These are phyloP conservation scores for Ceratosolen solmsi DNA, from an alignment of 1,140 invertebrate species.

Conservation along the genomic window DNA sequence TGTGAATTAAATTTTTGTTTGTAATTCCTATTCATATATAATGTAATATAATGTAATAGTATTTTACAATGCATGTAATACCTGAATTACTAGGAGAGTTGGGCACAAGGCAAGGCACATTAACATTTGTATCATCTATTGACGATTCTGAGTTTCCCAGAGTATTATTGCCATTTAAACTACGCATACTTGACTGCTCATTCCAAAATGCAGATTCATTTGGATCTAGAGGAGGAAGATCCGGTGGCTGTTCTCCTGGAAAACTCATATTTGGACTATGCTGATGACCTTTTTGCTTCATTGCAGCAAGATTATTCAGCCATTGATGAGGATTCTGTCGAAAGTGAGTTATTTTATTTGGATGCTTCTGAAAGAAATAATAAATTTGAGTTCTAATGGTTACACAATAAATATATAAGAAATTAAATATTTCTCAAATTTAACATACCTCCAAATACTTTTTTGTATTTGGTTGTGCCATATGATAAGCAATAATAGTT, in stretches of 20 bases:
- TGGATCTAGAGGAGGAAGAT: constrained; percentile 71
- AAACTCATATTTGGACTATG: constrained; percentile 69
- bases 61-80: constrained; percentile 43
- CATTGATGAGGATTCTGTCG: constrained; percentile 87
- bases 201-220: constrained; percentile 71
- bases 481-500: constrained; percentile 95
- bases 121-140: constrained; percentile 72
- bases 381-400: neutral
- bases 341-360: constrained; percentile 90
- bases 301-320: constrained; percentile 84
- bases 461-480: constrained; percentile 94
- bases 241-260: constrained; percentile 69
- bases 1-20: no score
- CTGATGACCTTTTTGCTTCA: constrained; percentile 80
- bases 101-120: constrained; percentile 74
- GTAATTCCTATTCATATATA: no score
- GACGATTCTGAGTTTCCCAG: constrained; percentile 71
- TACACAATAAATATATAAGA: constrained; percentile 19
- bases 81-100: constrained; percentile 72
- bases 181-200: constrained; percentile 69
- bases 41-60: no score
- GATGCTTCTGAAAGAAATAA: constrained; percentile 82
- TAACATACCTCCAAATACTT: constrained; percentile 89
- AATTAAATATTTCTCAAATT: constrained; percentile 6
- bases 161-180: constrained; percentile 70